Evolutionary conservation across 2,888 invertebrate genomes (phyloP).

Genomic region (Pycnomerus fuliginosus): DNA sequence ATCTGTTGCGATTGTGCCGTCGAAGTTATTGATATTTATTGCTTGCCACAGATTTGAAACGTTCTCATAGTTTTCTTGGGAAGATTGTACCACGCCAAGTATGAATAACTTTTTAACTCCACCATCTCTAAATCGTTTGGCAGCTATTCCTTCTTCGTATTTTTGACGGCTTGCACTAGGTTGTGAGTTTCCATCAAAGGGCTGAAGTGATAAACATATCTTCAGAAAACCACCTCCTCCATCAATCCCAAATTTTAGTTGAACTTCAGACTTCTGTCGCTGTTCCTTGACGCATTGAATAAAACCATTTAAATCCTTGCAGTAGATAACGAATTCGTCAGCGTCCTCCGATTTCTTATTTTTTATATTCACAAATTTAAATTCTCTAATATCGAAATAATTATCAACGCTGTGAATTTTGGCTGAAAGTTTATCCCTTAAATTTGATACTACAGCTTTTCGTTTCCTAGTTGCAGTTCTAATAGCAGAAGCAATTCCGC

Average conservation of each 20-base stretch:
- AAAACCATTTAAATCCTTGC: background rate
- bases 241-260: conserved; percentile 8
- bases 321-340: background rate
- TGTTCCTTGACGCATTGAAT: background rate
- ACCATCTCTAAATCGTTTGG: conserved; percentile 5
- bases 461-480: background rate
- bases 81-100: background rate
- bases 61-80: conserved; percentile 4
- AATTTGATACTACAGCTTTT: background rate
- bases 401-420: background rate
- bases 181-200: background rate
- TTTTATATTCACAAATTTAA: background rate
- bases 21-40: conserved; percentile 1
- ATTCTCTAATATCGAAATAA: background rate
- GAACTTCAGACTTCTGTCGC: background rate
- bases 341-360: background rate
- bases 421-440: background rate
- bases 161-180: background rate
- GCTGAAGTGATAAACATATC: conserved; percentile 1
- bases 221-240: conserved; percentile 10
- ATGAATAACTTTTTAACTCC: conserved; percentile 8
- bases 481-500: background rate
- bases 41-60: background rate
- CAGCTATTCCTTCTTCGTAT: background rate
- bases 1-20: conserved; percentile 1